These are phyloP conservation scores for Lepidonotus clava DNA, from an alignment of 2,888 invertebrate genomes.

Conservation along the genomic window DNA sequence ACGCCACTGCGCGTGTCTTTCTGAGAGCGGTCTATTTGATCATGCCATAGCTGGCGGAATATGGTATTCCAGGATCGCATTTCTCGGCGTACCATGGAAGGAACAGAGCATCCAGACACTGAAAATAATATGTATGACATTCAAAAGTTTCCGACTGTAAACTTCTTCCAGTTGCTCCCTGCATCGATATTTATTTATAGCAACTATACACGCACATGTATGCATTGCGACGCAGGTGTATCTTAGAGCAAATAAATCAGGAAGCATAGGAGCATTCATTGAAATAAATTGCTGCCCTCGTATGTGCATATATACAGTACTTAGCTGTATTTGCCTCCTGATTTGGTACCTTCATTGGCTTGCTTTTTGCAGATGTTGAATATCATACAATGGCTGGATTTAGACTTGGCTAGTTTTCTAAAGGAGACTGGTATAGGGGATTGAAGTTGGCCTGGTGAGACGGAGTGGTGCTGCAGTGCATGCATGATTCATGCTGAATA, in stretches of 20 bases:
- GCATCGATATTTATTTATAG: neutral
- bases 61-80: conserved; percentile 1
- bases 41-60: neutral
- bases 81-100: neutral
- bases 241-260: too few relatives aligned
- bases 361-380: too few relatives aligned
- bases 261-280: too few relatives aligned
- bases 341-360: too few relatives aligned
- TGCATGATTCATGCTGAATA: neutral
- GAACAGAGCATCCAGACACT: neutral
- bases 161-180: neutral
- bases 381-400: too few relatives aligned
- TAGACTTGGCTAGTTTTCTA: too few relatives aligned
- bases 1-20: neutral
- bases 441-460: too few relatives aligned
- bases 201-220: neutral
- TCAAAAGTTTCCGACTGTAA: neutral
- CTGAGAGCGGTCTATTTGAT: neutral
- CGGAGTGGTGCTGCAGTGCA: neutral
- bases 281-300: too few relatives aligned
- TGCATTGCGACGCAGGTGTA: too few relatives aligned
- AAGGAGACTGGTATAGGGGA: too few relatives aligned
- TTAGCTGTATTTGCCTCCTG: too few relatives aligned
- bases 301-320: too few relatives aligned
- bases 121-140: neutral